These are phyloP conservation scores for Babyrousa celebensis DNA, from an alignment of 2,797 vertebrate genomes.

Conservation along the genomic window DNA sequence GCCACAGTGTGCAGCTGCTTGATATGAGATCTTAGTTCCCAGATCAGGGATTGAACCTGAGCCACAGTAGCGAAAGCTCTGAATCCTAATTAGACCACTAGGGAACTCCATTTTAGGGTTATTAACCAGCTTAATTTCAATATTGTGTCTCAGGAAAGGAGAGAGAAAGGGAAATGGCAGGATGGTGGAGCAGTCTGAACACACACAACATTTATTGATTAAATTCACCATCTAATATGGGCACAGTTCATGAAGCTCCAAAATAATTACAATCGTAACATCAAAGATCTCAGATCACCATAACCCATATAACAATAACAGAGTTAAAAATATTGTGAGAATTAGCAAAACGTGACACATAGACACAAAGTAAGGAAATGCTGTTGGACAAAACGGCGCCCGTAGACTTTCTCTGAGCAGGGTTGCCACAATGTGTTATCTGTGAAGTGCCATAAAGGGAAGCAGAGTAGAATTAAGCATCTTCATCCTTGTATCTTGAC, in stretches of 20 bases:
- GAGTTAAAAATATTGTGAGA: background rate
- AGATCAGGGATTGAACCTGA: no score
- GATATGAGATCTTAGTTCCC: no score
- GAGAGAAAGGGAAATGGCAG: background rate
- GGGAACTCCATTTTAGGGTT: background rate
- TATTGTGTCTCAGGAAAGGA: background rate
- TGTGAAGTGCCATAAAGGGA: background rate
- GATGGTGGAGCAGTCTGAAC: background rate
- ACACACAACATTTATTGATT: background rate
- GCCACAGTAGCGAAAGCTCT: no score
- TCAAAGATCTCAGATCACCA: background rate
- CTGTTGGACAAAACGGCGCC: background rate
- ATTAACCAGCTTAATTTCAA: background rate
- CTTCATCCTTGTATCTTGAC: background rate
- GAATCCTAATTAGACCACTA: no score
- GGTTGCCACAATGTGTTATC: background rate
- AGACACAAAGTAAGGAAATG: background rate
- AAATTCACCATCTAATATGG: background rate
- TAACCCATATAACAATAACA: background rate
- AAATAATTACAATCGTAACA: background rate
- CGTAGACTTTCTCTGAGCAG: background rate
- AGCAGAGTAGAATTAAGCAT: background rate
- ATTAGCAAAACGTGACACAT: background rate
- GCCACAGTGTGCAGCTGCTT: no score
- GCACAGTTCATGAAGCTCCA: background rate